Evolutionary conservation across 2,797 vertebrate species (phyloP), one percentile per base, ranked within the genome.

Genomic region (Coreius guichenoti): DNA sequence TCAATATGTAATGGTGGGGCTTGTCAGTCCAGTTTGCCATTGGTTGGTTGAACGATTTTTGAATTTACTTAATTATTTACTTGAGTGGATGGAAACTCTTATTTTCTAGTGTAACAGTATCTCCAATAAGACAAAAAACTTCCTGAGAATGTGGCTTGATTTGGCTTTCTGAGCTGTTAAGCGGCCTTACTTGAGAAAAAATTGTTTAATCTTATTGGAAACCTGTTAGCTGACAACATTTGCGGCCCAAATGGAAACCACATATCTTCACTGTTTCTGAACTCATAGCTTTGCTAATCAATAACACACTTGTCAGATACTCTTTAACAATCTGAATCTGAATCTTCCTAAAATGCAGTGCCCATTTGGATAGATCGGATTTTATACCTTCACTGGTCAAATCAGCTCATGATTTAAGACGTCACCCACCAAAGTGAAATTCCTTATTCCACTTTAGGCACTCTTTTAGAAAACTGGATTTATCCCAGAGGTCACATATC

Each of bases 391-490:
- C 26, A 26, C 2, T 54, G 8, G 14, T 78, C 36, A 45, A 9
- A 63, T 29, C n/a, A 78, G n/a, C 36, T 74, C 8, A 36, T 12
- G 3, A 51, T 74, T 83, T 75, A 82, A 82, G 81, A 83, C 1
- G 8, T 33, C 45, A 51, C 61, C 31, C 45, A 36, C 47, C 21
- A n/a, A 83, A 75, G 58, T 67, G 21, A 54, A 67, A 68, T 39
- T 83, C 33, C 61, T 67, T 56, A 39, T 76, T 56, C 65, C 36
- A 78, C 74, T 77, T 84, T 58, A 68, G 82, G 63, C 82, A 56
- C 45, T 58, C 45, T 87, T 65, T 79, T 73, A 23, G 68, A 83
- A 79, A 83, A 83, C 58, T 75, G 36, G 17, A 63, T 74, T 84
- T 49, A 54, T 58, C 65, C 82, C 74, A 70, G 63, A 61, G 26